Percentiles rank a stretch among this genome's conserved stretches.
Evolutionary conservation across 2,888 invertebrate genomes (phyloP).

Genomic region (Strigamia crassipes): DNA sequence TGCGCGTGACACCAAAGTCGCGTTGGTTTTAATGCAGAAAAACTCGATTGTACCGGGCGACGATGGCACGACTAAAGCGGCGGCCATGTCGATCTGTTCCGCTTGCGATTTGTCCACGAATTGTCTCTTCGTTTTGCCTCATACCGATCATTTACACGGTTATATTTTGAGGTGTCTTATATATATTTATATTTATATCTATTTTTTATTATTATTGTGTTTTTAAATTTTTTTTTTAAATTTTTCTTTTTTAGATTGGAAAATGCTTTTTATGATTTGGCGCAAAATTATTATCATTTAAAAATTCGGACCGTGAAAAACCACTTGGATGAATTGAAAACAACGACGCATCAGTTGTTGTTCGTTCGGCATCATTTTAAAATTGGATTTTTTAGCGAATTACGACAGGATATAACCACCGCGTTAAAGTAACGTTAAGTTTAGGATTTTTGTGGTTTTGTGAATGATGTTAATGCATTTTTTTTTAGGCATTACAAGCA

Average conservation of each 20-base stretch:
- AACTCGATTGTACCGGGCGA: constrained; percentile 75
- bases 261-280: constrained; percentile 89
- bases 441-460: not conserved
- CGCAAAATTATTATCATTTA: constrained; percentile 88
- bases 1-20: constrained; percentile 67
- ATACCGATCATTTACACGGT: constrained; percentile 80
- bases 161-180: constrained; percentile 65
- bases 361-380: constrained; percentile 97
- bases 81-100: constrained; percentile 85
- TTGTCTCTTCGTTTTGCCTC: constrained; percentile 86
- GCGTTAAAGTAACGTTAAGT: constrained; percentile 68
- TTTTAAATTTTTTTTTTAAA: no score
- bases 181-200: no score
- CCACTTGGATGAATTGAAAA: constrained; percentile 87
- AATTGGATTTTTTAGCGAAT: constrained; percentile 90
- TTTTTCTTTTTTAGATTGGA: constrained; percentile 70
- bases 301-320: constrained; percentile 84
- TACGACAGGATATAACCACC: constrained; percentile 84
- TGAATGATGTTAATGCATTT: constrained; percentile 20
- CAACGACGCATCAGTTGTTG: constrained; percentile 86
- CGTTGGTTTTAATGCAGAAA: constrained; percentile 85
- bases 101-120: constrained; percentile 91
- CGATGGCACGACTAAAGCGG: constrained; percentile 83
- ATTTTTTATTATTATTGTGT: no score
- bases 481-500: constrained; percentile 67